phyloP scores from a whole-genome alignment of 2,113 vertebrate species.

The Pseudois nayaur region DNA sequence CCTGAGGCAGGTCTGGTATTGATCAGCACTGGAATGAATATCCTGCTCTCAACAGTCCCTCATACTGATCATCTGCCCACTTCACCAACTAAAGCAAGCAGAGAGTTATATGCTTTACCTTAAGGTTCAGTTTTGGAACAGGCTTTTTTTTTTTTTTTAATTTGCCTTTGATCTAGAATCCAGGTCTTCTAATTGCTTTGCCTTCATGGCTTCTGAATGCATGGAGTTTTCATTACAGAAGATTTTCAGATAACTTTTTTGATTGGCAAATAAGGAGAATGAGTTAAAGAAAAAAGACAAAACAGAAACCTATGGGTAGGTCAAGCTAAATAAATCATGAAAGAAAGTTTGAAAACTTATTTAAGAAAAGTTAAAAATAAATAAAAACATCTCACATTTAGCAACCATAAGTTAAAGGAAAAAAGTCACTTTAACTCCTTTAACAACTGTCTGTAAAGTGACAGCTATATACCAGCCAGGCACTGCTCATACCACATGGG shows the following conservation, averaged over 20 bases:
- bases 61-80: conserved; percentile 27
- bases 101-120: conserved; percentile 9
- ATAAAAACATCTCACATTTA: background rate
- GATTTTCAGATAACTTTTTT: background rate
- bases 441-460: background rate
- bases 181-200: background rate
- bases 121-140: conserved; percentile 5
- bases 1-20: conserved; percentile 51
- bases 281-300: background rate
- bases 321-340: background rate
- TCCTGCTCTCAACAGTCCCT: background rate
- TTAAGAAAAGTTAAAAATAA: background rate
- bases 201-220: background rate
- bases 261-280: background rate
- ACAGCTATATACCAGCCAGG: background rate
- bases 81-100: conserved; percentile 32
- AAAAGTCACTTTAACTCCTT: background rate
- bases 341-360: background rate
- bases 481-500: background rate
- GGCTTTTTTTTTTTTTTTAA: background rate
- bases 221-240: background rate
- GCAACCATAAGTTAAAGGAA: background rate
- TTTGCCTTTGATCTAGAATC: conserved; percentile 33
- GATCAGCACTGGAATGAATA: conserved; percentile 36
- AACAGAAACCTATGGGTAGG: background rate